Conservation (phyloP, 2,888 invertebrate genomes). For the Trissolcus japonicus region DNA sequence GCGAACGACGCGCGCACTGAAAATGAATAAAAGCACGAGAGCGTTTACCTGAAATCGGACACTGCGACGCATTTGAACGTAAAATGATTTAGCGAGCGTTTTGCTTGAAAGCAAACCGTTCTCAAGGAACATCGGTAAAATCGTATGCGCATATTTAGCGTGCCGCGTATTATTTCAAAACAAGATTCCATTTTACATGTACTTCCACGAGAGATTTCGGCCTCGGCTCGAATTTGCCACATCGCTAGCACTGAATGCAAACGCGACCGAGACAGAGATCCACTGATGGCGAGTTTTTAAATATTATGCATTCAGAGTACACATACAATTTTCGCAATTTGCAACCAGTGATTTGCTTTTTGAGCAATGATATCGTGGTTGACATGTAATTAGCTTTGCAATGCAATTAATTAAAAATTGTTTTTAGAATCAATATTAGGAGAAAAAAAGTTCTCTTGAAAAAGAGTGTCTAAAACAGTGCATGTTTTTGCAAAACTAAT, state of each 20-base stretch:
- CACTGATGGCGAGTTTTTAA: constrained; percentile 39
- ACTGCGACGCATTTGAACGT: constrained; percentile 57
- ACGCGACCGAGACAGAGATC: constrained; percentile 13
- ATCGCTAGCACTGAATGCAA: constrained; percentile 55
- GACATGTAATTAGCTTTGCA: constrained; percentile 26
- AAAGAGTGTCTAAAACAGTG: constrained; percentile 1
- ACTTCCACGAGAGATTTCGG: constrained; percentile 52
- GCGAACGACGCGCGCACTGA: constrained; percentile 56
- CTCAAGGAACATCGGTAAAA: constrained; percentile 62
- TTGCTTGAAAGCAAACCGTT: constrained; percentile 62
- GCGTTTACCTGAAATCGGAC: constrained; percentile 60
- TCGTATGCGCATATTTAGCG: constrained; percentile 69
- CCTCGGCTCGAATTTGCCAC: constrained; percentile 60
- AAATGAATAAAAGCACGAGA: constrained; percentile 61
- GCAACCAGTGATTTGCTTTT: constrained; percentile 41
- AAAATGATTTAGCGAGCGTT: constrained; percentile 58
- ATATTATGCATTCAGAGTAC: constrained; percentile 36
- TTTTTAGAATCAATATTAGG: constrained; percentile 8
- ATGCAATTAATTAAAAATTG: too few relatives aligned
- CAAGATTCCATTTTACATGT: constrained; percentile 58
- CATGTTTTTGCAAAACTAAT: too few relatives aligned
- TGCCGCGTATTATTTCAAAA: constrained; percentile 66
- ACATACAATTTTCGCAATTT: constrained; percentile 51
- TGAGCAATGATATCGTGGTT: constrained; percentile 40
- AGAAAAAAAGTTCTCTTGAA: constrained; percentile 31